Base-by-base conservation (phyloP, 2,797 vertebrate species). In the Otolemur crassicaudatus region DNA sequence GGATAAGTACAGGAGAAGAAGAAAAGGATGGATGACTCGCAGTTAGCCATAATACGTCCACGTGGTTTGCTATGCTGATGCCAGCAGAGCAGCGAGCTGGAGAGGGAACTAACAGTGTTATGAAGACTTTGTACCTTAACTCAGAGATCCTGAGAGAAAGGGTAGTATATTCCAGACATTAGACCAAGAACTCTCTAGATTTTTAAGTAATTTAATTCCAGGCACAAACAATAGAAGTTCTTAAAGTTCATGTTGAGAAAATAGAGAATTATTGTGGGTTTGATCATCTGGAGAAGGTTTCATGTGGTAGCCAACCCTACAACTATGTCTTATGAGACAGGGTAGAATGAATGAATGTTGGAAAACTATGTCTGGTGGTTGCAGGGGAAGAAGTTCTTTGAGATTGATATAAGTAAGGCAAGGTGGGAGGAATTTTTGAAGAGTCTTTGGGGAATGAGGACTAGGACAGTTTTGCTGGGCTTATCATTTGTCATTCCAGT, bases 401-500 rank as follows among this genome's bases (percentile, higher is more conserved):
- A 72, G 49, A 13, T 23, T 75, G 23, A 88, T 0, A 43, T 22
- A 75, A 83, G 34, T 8, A 53, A 87, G 34, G 19, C 7, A 53
- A 77, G 22, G 11, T 31, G 29, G 53, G 53, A 56, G 29, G 60
- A 53, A 86, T 83, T 67, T 49, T 13, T 27, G 5, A 76, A 25
- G 60, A 70, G 20, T 46, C 12, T 37, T 96, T 40, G 58, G 37
- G 61, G 27, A 16, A 31, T 56, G 8, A 81, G 4, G 17, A 84
- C 19, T 67, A 19, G n/a, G 34, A 76, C 11, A 56, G 37, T 29
- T 83, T 76, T 27, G 4, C 56, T 34, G 25, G 40, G 19, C 22
- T 72, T 46, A 25, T 77, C 84, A 56, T 91, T 88, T 86, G 65
- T 76, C 72, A 79, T 96, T 95, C 77, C 82, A 85, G 13, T 80